Conservation (phyloP, 2,888 invertebrate genomes). For the Maniola hyperantus region DNA sequence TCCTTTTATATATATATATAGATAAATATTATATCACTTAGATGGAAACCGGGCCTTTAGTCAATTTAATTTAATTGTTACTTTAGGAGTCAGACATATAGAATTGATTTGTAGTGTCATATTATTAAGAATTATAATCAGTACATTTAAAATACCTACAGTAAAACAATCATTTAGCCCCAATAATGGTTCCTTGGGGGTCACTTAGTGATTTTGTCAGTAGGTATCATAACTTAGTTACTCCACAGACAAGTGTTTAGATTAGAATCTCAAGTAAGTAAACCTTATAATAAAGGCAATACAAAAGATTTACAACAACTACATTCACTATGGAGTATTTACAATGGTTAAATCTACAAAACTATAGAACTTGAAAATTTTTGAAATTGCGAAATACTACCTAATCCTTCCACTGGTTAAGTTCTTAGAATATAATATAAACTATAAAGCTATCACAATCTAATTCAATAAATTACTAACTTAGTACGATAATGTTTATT, state of each 20-base stretch:
- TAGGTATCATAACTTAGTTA: not conserved
- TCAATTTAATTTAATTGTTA: not conserved
- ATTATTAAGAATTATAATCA: not conserved
- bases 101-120: not conserved
- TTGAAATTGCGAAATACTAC: conserved; percentile 38
- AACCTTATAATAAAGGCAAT: conserved; percentile 30
- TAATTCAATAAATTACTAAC: conserved; percentile 74
- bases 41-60: too few relatives aligned
- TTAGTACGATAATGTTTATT: conserved; percentile 40
- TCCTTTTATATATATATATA: too few relatives aligned
- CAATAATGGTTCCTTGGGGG: conserved; percentile 1
- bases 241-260: not conserved
- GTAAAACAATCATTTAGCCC: conserved; percentile 1
- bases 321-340: conserved; percentile 50
- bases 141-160: not conserved
- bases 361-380: conserved; percentile 37
- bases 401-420: conserved; percentile 43
- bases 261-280: conserved; percentile 33
- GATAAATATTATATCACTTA: too few relatives aligned
- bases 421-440: conserved; percentile 33
- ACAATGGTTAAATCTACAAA: conserved; percentile 46
- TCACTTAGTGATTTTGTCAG: not conserved
- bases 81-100: not conserved
- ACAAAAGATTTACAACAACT: conserved; percentile 31
- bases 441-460: conserved; percentile 71